These are phyloP conservation scores for Laspeyria flexula DNA, from an alignment of 2,888 invertebrate genomes.

Conservation along the genomic window DNA sequence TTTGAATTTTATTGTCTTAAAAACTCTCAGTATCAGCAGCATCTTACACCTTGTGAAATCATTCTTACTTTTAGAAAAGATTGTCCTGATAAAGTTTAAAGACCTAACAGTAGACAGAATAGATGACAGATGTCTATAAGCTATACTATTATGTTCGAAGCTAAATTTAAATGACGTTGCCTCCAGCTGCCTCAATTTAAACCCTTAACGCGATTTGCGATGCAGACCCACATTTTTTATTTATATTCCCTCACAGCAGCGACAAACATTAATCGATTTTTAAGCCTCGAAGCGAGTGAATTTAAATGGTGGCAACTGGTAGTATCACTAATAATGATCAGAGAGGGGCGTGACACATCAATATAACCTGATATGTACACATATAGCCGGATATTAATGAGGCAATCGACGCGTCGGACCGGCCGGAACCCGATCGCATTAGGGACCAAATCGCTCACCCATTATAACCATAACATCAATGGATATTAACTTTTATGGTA, in stretches of 20 bases:
- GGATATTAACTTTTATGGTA: constrained; percentile 57
- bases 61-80: too few relatives aligned
- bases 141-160: too few relatives aligned
- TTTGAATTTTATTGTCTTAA: too few relatives aligned
- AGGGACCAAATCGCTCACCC: constrained; percentile 58
- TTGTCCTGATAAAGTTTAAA: too few relatives aligned
- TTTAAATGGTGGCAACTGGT: constrained; percentile 30
- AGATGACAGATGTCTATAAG: too few relatives aligned
- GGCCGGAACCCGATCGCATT: constrained; percentile 60
- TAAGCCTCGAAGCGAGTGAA: constrained; percentile 42
- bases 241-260: constrained; percentile 10
- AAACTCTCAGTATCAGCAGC: too few relatives aligned
- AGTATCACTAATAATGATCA: constrained; percentile 56
- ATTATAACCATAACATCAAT: constrained; percentile 61
- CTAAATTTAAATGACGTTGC: too few relatives aligned
- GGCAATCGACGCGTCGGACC: constrained; percentile 63
- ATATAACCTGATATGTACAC: constrained; percentile 52
- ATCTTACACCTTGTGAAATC: too few relatives aligned
- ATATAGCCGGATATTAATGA: constrained; percentile 75
- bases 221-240: neutral
- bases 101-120: too few relatives aligned
- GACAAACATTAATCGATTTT: constrained; percentile 58
- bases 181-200: too few relatives aligned
- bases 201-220: too few relatives aligned
- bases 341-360: constrained; percentile 46